Base-by-base conservation (phyloP, 2,888 invertebrate species). In the Chaitophorus viminalis region DNA sequence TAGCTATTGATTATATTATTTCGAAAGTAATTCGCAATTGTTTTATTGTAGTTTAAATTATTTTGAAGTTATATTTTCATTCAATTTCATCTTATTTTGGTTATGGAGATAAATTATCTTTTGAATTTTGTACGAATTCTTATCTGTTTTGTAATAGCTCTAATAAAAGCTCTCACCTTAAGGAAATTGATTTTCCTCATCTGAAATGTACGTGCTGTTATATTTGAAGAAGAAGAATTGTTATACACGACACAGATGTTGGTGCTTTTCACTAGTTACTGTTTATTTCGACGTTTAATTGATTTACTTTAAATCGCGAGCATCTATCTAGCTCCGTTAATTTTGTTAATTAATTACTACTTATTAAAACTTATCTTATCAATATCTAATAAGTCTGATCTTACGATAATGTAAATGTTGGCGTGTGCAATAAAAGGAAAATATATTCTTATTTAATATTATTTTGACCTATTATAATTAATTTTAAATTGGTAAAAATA, bases 191-290 rank as follows among this genome's bases (percentile, higher is more conserved):
- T 83, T 74, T 36, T 36, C 36, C 25, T 74, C 36, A 36, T 60
- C 36, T 14, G n/a, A 21, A 82, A 33, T 54, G 29, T 36, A 36
- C 21, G 5, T 17, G 36, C 29, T 21, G 36, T 54, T 74, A 82
- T 83, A 74, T 60, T 39, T 60, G 82, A 83, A 82, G 54, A 74
- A 82, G 72, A 82, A 74, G n/a, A 74, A 83, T 60, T 83, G 82
- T 74, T 82, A 82, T 72, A 25, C 70, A 52, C 1, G 29, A 52
- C 31, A 70, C 70, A 82, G 70, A 52, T 52, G 52, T 82, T 82
- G 52, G 82, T 29, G 68, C 31, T 82, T 52, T 81, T 52, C 70
- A 82, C 29, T 52, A 72, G 70, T 52, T 52, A 72, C 52, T 82
- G 46, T 82, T 46, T 81, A 68, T 81, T 68, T 33, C n/a, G 29